Base-by-base conservation (phyloP, 2,113 vertebrate genomes). In the Oxyruncus cristatus region DNA sequence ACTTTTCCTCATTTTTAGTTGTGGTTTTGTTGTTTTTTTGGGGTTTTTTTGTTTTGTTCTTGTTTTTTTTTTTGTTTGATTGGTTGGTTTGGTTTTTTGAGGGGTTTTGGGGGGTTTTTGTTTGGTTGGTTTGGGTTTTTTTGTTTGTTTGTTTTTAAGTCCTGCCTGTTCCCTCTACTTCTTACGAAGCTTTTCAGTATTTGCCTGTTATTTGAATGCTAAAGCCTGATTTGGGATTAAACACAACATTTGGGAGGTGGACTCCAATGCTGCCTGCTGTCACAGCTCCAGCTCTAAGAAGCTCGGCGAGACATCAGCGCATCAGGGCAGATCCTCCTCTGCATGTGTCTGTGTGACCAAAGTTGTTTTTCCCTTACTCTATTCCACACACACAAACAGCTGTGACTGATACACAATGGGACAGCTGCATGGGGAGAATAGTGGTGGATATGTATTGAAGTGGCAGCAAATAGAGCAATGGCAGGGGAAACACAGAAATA, bases 151-250 rank as follows among this genome's bases (percentile, higher is more conserved):
- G 33, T 59, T 59, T 59, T 59, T 59, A 11, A 88, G 46, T 78
- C 67, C 61, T 63, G 47, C 32, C 49, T 61, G 28, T 65, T 94
- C n/a, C 39, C 93, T 85, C 81, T 65, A 23, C 71, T 93, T 84
- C 88, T 82, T 68, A 65, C 7, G 42, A 90, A 37, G 68, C 53
- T 91, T 92, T 94, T 78, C 91, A 86, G 73, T 49, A 84, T 95
- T 88, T 84, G 55, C 35, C 63, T 85, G 55, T 74, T 68, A 74
- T 59, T 95, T 46, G 22, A 78, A 53, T 0, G 2, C 63, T 93
- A 90, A 93, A 96, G 76, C 53, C 83, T 53, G 75, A 88, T 84
- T 81, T 91, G 66, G 84, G 79, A 92, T 91, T 93, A 95, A 94
- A 84, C 61, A 77, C 77, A 91, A 41, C 72, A 68, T 87, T 96